phyloP scores from a whole-genome alignment of 2,888 invertebrate species.

The Sympetrum striolatum region DNA sequence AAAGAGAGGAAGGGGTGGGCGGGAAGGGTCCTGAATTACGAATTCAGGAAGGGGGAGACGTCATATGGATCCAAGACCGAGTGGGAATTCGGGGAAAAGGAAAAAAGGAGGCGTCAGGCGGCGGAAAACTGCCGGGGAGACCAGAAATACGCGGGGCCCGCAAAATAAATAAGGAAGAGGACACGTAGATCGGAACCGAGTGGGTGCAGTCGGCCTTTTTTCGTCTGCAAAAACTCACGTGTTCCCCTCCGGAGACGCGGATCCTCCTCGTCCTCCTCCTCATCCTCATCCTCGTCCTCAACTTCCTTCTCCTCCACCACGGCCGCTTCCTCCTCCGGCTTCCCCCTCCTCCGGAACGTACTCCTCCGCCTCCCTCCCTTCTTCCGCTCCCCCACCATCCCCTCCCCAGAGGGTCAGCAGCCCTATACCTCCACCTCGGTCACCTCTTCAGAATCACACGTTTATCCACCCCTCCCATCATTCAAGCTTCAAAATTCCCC shows the following conservation, averaged over 20 bases:
- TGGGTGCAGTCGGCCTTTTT: not conserved
- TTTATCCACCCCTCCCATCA: not conserved
- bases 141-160: not conserved
- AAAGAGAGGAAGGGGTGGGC: not conserved
- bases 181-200: not conserved
- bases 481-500: not conserved
- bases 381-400: not conserved
- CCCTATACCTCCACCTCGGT: not conserved
- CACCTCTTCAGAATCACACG: not conserved
- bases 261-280: not conserved
- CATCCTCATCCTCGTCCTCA: not conserved
- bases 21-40: not conserved
- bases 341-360: conserved; percentile 6
- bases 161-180: too few relatives aligned
- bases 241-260: not conserved
- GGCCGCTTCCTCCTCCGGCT: not conserved
- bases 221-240: conserved; percentile 2
- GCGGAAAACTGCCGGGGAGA: not conserved
- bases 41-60: not conserved
- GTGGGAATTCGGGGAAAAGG: not conserved
- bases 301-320: not conserved
- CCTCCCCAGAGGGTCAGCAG: not conserved
- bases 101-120: not conserved
- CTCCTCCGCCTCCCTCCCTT: not conserved
- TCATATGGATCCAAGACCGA: too few relatives aligned